Percentiles rank a stretch among this genome's conserved stretches.
These are phyloP conservation scores for Liparis tanakae DNA, from an alignment of 2,797 vertebrate species.

Conservation along the genomic window DNA sequence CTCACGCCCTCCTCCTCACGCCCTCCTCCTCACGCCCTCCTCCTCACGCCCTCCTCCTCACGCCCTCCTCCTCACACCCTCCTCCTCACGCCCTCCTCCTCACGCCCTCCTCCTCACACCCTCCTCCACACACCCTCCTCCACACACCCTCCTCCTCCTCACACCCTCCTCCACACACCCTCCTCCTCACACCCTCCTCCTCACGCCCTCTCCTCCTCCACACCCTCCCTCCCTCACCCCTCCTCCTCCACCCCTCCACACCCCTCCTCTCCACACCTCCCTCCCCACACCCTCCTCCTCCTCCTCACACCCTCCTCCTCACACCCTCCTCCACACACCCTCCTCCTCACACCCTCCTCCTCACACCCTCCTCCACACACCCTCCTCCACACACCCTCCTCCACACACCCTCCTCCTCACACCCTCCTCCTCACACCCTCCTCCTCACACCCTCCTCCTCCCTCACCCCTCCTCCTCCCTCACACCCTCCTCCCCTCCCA, in stretches of 20 bases:
- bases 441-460: not conserved
- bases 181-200: not conserved
- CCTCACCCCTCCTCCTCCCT: not conserved
- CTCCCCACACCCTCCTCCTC: not conserved
- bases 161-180: not conserved
- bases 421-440: not conserved
- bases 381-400: not conserved
- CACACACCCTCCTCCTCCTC: not conserved
- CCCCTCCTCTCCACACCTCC: no score
- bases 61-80: not conserved
- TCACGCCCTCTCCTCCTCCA: not conserved
- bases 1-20: not conserved
- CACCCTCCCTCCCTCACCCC: not conserved
- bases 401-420: not conserved
- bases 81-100: not conserved
- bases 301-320: not conserved
- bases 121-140: no score
- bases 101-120: slow-evolving; percentile 10
- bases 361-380: no score
- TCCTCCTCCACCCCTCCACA: slow-evolving; percentile 52
- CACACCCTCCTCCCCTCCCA: slow-evolving; percentile 10
- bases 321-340: not conserved
- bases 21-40: no score
- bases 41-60: accelerated
- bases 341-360: no score